Conservation (phyloP, 2,797 vertebrate species). For the Alauda arvensis region DNA sequence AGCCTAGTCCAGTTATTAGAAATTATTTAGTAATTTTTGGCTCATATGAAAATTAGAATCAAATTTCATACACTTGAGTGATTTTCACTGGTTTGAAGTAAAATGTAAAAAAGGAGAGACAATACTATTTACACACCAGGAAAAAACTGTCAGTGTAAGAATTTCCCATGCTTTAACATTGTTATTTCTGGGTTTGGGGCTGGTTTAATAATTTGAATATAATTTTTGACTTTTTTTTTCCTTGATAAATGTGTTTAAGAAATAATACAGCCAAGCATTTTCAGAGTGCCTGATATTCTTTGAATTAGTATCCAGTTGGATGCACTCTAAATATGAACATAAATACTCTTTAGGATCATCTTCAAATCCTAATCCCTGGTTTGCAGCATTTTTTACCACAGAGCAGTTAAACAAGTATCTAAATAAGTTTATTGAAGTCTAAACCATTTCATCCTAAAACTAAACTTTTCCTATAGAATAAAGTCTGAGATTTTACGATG, state of each 20-base stretch:
- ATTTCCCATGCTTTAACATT: neutral
- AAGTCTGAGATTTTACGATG: neutral
- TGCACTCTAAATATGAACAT: neutral
- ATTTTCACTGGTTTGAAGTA: neutral
- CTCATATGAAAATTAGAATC: neutral
- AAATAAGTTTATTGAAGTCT: neutral
- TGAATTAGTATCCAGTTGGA: neutral
- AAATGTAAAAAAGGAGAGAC: neutral
- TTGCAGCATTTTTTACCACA: neutral
- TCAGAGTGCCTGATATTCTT: neutral
- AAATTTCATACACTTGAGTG: neutral
- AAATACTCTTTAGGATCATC: neutral
- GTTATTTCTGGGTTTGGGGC: neutral
- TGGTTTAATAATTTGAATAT: neutral
- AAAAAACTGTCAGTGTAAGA: neutral
- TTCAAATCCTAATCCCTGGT: neutral
- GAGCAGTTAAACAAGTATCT: neutral
- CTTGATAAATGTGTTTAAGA: neutral
- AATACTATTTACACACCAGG: neutral
- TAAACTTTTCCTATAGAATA: neutral
- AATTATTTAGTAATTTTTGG: neutral
- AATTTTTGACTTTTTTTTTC: neutral
- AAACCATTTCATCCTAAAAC: neutral
- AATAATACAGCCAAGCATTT: neutral
- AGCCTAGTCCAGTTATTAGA: neutral